Evolutionary conservation across 2,797 vertebrate species (phyloP).

Genomic region (Phalanger gymnotis): DNA sequence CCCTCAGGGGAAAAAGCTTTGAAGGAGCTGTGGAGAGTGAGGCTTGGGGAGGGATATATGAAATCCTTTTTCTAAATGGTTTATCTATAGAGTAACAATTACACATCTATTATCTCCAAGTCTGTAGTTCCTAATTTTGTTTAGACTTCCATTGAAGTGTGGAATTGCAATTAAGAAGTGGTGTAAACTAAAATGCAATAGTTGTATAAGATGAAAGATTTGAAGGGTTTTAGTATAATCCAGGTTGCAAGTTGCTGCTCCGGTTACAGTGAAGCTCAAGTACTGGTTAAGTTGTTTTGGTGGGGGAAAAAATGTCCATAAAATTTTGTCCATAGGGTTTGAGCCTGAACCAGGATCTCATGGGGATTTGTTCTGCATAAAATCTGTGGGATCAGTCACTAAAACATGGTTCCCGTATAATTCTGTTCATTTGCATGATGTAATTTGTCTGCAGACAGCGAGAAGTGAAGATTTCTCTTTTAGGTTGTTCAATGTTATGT

Average conservation of each 20-base stretch:
- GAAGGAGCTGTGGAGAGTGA: too few relatives aligned
- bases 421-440: background rate
- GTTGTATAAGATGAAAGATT: constrained; percentile 74
- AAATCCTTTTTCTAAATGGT: constrained; percentile 79
- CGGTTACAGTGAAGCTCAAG: background rate
- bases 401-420: background rate
- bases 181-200: constrained; percentile 52
- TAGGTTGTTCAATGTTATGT: background rate
- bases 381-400: background rate
- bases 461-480: background rate
- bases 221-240: constrained; percentile 40
- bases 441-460: background rate
- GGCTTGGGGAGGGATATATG: too few relatives aligned
- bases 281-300: background rate
- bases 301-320: background rate
- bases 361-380: background rate
- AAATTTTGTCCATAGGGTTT: background rate
- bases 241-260: constrained; percentile 32
- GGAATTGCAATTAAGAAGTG: constrained; percentile 75
- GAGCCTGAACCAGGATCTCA: background rate
- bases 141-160: constrained; percentile 74
- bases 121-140: constrained; percentile 68
- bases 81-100: constrained; percentile 76
- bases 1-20: too few relatives aligned
- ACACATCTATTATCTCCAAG: constrained; percentile 80